Evolutionary conservation across 2,113 vertebrate species (phyloP).

Genomic region (Cisticola juncidis): DNA sequence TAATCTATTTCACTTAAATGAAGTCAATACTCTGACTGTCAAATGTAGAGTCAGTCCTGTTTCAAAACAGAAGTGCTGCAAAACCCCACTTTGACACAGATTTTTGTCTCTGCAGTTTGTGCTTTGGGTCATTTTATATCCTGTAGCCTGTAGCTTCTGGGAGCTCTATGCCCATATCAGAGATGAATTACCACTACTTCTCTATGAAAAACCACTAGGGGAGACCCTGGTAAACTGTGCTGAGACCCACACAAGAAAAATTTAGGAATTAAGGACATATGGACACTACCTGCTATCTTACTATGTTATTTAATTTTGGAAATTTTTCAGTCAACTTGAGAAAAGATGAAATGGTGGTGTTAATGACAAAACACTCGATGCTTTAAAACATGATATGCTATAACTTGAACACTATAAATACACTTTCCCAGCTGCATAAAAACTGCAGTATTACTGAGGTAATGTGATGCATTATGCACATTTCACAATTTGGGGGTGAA

Average conservation of each 20-base stretch:
- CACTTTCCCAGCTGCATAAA: neutral
- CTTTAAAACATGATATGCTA: neutral
- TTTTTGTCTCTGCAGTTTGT: neutral
- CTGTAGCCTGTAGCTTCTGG: neutral
- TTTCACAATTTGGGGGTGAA: neutral
- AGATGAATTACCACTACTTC: constrained; percentile 30
- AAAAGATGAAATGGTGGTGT: neutral
- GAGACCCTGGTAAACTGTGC: neutral
- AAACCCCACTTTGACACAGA: neutral
- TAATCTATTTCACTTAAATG: neutral
- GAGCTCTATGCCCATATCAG: constrained; percentile 15
- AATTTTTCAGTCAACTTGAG: neutral
- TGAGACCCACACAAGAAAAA: neutral
- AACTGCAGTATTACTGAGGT: neutral
- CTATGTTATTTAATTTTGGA: neutral
- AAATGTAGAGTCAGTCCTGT: neutral
- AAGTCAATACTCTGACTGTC: neutral
- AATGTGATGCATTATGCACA: neutral
- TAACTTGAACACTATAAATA: neutral
- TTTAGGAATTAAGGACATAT: neutral
- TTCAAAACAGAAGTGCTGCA: neutral
- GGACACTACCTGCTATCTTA: neutral
- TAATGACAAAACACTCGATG: neutral
- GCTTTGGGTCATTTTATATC: neutral
- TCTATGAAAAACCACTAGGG: neutral